Percentiles rank a stretch among this genome's conserved stretches.
These are phyloP conservation scores for Ailurus styani DNA, from an alignment of 2,113 vertebrate species.

Conservation along the genomic window DNA sequence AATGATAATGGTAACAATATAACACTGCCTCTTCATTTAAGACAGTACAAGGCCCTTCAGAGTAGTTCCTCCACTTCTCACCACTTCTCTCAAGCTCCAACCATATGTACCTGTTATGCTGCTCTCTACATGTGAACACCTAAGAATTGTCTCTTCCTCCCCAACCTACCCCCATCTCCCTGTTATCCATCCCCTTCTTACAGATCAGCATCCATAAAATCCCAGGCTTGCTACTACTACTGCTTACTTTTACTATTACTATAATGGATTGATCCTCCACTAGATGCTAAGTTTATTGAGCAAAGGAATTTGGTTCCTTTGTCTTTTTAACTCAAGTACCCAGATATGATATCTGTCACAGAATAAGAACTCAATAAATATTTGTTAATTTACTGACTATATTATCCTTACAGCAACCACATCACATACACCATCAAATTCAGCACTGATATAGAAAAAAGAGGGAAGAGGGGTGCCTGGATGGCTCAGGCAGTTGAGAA, in stretches of 20 bases:
- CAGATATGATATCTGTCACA: background rate
- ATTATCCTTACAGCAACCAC: slow-evolving; percentile 19
- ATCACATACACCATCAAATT: background rate
- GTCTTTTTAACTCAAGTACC: background rate
- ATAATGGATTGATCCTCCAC: background rate
- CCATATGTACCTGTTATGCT: background rate
- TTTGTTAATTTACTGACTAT: background rate
- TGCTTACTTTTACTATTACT: background rate
- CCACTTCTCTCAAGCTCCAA: background rate
- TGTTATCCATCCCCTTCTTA: background rate
- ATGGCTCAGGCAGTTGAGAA: too few relatives aligned
- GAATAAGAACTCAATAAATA: background rate
- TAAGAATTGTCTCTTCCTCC: background rate
- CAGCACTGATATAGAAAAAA: background rate
- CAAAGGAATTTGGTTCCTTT: background rate
- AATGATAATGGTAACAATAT: background rate
- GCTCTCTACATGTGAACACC: background rate
- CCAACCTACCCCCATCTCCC: background rate
- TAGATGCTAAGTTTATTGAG: background rate
- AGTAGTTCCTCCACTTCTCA: background rate
- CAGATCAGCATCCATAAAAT: background rate
- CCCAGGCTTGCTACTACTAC: background rate
- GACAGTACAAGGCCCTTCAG: background rate
- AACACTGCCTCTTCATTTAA: background rate
- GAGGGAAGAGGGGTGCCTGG: background rate